phyloP scores from a whole-genome alignment of 2,888 invertebrate species.

The Pammene aurita region DNA sequence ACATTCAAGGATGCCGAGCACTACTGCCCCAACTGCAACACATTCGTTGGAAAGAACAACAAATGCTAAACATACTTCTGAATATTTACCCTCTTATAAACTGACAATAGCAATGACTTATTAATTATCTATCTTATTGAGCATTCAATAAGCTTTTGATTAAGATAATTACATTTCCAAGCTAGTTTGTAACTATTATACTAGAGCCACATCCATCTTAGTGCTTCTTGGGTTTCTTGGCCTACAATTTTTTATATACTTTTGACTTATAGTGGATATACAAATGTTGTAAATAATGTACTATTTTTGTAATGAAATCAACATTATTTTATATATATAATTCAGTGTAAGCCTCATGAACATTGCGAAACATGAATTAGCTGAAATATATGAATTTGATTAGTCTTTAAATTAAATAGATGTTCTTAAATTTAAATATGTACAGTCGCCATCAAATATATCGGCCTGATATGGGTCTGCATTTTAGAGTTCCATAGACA shows the following conservation, averaged over 20 bases:
- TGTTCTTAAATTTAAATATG: slow-evolving; percentile 6
- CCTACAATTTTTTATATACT: slow-evolving; percentile 15
- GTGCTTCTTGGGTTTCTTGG: slow-evolving; percentile 21
- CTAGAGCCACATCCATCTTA: slow-evolving; percentile 16
- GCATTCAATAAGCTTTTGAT: slow-evolving; percentile 26
- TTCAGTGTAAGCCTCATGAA: slow-evolving; percentile 19
- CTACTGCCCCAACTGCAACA: slow-evolving; percentile 79
- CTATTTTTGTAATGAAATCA: slow-evolving; percentile 37
- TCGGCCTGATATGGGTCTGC: too few relatives aligned
- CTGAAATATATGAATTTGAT: slow-evolving; percentile 1
- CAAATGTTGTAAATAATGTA: slow-evolving; percentile 31
- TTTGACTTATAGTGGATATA: slow-evolving; percentile 23
- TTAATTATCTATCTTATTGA: slow-evolving; percentile 27
- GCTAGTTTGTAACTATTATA: neutral
- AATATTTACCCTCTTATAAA: slow-evolving; percentile 23
- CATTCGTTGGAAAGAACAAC: slow-evolving; percentile 76
- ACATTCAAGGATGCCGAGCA: slow-evolving; percentile 80
- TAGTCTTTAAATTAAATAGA: slow-evolving; percentile 8
- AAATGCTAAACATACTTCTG: slow-evolving; percentile 62
- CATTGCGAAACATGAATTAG: slow-evolving; percentile 13
- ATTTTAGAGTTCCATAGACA: too few relatives aligned
- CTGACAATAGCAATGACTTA: slow-evolving; percentile 37
- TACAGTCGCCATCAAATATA: too few relatives aligned
- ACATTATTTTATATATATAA: slow-evolving; percentile 29
- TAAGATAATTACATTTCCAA: slow-evolving; percentile 21